These are phyloP conservation scores for Diaprepes abbreviatus DNA, from an alignment of 2,888 invertebrate species.

Conservation along the genomic window DNA sequence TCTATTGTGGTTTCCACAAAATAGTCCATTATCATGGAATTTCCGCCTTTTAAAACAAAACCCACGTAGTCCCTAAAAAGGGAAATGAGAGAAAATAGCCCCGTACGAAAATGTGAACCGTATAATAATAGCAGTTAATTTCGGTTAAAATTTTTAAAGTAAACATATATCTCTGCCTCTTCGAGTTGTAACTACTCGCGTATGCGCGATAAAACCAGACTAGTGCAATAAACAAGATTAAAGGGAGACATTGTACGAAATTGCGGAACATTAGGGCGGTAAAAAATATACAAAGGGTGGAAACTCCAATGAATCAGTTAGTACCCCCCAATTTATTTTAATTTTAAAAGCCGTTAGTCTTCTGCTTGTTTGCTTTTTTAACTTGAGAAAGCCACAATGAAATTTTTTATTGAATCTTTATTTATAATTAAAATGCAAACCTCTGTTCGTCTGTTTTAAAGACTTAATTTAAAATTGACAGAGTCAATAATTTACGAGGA, in stretches of 20 bases:
- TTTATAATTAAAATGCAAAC: too few species aligned
- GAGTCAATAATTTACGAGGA: too few species aligned
- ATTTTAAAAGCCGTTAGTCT: slow-evolving; percentile 12
- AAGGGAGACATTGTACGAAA: slow-evolving; percentile 13
- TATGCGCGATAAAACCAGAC: slow-evolving; percentile 22
- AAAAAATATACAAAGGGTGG: slow-evolving; percentile 19
- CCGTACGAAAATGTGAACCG: slow-evolving; percentile 33
- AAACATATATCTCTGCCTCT: slow-evolving; percentile 20
- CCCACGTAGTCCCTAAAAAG: slow-evolving; percentile 34
- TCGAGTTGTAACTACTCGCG: slow-evolving; percentile 1
- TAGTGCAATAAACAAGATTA: slow-evolving; percentile 27
- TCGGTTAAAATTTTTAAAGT: slow-evolving; percentile 7
- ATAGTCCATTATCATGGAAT: slow-evolving; percentile 11
- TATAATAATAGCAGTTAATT: slow-evolving; percentile 27
- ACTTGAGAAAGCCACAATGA: too few species aligned
- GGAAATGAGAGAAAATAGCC: slow-evolving; percentile 22
- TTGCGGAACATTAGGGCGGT: slow-evolving; percentile 7
- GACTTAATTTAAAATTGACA: too few species aligned
- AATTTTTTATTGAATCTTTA: too few species aligned
- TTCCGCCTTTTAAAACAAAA: slow-evolving; percentile 24
- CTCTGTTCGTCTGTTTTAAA: too few species aligned
- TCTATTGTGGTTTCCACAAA: background rate
- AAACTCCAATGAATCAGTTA: slow-evolving; percentile 22
- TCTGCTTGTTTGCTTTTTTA: too few species aligned
- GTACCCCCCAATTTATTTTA: background rate